Base-by-base conservation (phyloP, 53 echinoderm and acorn worm species). In the Paracentrotus lividus region DNA sequence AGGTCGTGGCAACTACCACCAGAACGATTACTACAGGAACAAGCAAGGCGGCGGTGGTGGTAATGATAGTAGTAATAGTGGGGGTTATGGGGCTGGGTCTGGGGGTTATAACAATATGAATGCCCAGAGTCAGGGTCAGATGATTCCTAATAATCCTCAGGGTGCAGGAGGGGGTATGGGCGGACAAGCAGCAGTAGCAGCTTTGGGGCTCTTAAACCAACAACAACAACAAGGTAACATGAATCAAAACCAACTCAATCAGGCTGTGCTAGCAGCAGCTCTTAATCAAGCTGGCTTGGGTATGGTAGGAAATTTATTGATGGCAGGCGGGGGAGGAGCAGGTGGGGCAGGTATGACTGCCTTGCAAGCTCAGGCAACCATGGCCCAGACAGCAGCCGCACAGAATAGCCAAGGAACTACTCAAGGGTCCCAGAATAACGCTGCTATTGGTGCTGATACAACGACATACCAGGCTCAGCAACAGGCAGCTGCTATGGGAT, bases 261-360 rank as follows among this genome's bases (percentile, higher is more conserved):
- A 94, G 92, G 96, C 96, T 8, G 94, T 94, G 68, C 91, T 97
- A 56, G 93, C 96, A 33, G 98, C 98, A 34, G 98, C 98, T 4
- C 94, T 98, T 47, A 98, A 95, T 58, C 98, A 98, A 57, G 96
- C 98, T 5, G 97, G 98, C 44, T 96, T 97, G 95, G 95, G 96
- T 6, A 97, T 97, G 96, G 95, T 98, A 90, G 96, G 96, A 52
- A 95, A 92, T 65, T 94, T 97, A 94, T 69, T 93, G 42, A 91
- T 90, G n/a, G 93, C 93, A 43, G 95, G 95, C 29, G n/a, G n/a
- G n/a, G n/a, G n/a, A n/a, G n/a, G n/a, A n/a, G n/a, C n/a, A n/a
- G n/a, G n/a, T n/a, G 94, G 93, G 49, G 94, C 92, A 24, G 86
- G 85, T 42, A 89, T 89, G 90, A 61, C 42, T 16, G 91, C 72